A percentile compares a stretch with the other conserved stretches of the same genome.
Evolutionary conservation across 1,140 invertebrate genomes (phyloP).

Genomic region (Ruditapes philippinarum): DNA sequence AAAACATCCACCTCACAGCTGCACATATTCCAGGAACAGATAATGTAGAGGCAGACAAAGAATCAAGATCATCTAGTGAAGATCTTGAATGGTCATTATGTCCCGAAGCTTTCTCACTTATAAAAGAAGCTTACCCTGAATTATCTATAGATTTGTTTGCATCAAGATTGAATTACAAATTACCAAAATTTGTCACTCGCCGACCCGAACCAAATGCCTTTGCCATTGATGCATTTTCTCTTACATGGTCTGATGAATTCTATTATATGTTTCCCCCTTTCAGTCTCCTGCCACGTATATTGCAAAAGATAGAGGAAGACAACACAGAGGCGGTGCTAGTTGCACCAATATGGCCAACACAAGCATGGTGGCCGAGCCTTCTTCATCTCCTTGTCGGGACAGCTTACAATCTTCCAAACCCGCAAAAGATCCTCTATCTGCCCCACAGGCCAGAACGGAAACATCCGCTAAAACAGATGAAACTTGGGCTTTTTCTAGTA

Average conservation of each 20-base stretch:
- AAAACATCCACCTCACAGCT: slow-evolving; percentile 54
- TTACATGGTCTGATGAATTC: neutral
- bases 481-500: slow-evolving; percentile 14
- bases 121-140: neutral
- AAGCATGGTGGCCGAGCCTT: slow-evolving; percentile 17
- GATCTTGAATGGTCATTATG: neutral
- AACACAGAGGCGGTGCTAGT: neutral
- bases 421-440: neutral
- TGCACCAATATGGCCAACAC: slow-evolving; percentile 23
- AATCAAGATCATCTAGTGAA: neutral
- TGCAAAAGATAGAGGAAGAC: slow-evolving; percentile 21
- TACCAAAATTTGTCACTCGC: neutral
- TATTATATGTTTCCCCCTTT: slow-evolving; percentile 41
- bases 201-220: neutral
- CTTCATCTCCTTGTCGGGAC: neutral
- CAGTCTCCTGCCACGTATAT: slow-evolving; percentile 15
- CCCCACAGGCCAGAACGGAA: slow-evolving; percentile 3
- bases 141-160: slow-evolving; percentile 11
- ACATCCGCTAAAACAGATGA: slow-evolving; percentile 14
- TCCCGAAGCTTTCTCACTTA: neutral
- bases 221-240: slow-evolving; percentile 27
- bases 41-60: neutral
- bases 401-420: slow-evolving; percentile 15
- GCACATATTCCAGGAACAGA: slow-evolving; percentile 51
- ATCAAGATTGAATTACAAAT: slow-evolving; percentile 5